Conservation (phyloP, 2,113 vertebrate genomes). For the Nothocercus nigrocapillus region DNA sequence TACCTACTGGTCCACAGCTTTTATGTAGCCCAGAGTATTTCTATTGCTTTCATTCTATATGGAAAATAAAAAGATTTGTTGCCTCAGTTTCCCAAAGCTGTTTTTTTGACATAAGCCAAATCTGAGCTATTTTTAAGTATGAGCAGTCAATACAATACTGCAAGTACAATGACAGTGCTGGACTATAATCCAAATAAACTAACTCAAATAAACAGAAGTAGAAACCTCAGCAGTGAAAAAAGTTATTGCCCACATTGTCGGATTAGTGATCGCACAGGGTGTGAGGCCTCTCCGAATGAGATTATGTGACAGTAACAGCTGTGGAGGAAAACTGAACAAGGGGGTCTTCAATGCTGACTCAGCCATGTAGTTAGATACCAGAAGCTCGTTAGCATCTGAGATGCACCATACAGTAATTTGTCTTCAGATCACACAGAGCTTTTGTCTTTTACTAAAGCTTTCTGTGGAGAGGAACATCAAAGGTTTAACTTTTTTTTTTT, state of each 20-base stretch:
- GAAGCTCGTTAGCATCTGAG: neutral
- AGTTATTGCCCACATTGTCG: neutral
- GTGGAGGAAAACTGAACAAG: neutral
- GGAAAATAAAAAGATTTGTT: neutral
- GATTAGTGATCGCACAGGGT: rapidly evolving
- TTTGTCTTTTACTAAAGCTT: neutral
- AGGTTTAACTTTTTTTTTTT: neutral
- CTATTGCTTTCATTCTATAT: slow-evolving; percentile 16
- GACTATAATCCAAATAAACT: neutral
- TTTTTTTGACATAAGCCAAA: neutral
- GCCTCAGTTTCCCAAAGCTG: neutral
- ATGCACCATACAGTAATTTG: neutral
- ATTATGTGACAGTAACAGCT: neutral
- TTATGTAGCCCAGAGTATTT: neutral
- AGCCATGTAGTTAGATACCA: neutral
- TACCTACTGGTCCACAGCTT: neutral
- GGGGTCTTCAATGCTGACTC: neutral
- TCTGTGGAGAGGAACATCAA: neutral
- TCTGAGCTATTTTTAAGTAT: neutral
- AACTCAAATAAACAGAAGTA: neutral
- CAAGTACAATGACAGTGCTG: neutral
- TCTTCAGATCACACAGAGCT: neutral
- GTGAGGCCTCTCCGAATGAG: neutral
- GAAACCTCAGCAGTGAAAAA: neutral
- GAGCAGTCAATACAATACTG: no score